A percentile compares a stretch with the other conserved stretches of the same genome.
Evolutionary conservation across 2,888 invertebrate genomes (phyloP).

Genomic region (Alcis repandata): DNA sequence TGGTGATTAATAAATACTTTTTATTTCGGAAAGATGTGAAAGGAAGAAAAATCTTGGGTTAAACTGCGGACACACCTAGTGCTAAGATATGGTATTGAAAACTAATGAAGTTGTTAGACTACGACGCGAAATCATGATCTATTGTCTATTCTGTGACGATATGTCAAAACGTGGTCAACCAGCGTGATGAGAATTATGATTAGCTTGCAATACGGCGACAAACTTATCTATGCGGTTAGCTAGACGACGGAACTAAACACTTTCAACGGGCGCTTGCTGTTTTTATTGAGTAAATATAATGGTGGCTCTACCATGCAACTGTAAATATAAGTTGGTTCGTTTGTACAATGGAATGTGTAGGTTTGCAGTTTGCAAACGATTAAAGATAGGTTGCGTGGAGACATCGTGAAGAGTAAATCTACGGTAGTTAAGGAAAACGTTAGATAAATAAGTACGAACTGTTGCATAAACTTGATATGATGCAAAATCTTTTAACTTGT

Average conservation of each 20-base stretch:
- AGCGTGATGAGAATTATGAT: conserved; percentile 38
- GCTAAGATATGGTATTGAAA: no score
- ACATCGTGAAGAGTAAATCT: background rate
- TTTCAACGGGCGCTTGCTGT: background rate
- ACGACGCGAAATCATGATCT: background rate
- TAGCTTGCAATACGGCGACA: background rate
- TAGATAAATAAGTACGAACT: no score
- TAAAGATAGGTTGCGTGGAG: background rate
- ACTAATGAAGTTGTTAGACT: background rate
- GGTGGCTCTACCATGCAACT: background rate
- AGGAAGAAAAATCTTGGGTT: no score
- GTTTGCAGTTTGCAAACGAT: background rate
- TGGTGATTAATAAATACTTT: no score
- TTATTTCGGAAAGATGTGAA: no score
- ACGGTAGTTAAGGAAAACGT: background rate
- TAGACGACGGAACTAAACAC: background rate
- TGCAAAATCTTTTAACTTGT: no score
- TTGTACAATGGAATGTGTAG: conserved; percentile 4
- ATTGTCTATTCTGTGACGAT: conserved; percentile 20
- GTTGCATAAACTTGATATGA: no score
- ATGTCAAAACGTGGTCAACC: conserved; percentile 48
- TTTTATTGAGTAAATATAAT: background rate
- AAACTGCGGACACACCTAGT: no score
- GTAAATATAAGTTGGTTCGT: background rate
- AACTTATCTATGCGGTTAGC: background rate